Percentiles rank a stretch among this genome's conserved stretches.
These are phyloP conservation scores for Cossypha heuglini DNA, from an alignment of 2,797 vertebrate genomes.

Conservation along the genomic window DNA sequence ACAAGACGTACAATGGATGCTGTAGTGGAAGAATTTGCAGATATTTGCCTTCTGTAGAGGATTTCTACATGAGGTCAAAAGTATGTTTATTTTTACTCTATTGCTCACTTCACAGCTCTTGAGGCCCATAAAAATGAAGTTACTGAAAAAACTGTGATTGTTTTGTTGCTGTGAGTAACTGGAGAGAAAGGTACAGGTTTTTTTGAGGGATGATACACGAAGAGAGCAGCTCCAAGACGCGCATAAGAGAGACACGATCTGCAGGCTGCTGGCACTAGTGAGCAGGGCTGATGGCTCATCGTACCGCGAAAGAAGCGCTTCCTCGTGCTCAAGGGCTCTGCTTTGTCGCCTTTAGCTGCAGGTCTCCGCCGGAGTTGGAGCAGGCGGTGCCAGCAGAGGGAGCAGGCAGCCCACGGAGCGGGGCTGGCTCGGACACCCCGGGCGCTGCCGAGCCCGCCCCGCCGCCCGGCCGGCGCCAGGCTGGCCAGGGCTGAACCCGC, in stretches of 20 bases:
- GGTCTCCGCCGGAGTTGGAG: not conserved
- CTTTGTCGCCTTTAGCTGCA: rapidly evolving
- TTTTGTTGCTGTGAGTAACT: not conserved
- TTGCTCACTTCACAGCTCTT: not conserved
- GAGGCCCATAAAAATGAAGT: not conserved
- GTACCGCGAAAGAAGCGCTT: rapidly evolving
- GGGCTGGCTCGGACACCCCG: no score
- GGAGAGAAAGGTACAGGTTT: not conserved
- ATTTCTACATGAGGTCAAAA: not conserved
- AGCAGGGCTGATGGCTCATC: not conserved
- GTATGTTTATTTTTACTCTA: not conserved
- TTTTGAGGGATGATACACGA: not conserved
- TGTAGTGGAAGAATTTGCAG: not conserved
- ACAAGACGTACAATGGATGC: rapidly evolving
- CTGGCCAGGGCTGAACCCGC: rapidly evolving
- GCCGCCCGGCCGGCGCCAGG: not conserved
- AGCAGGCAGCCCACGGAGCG: not conserved
- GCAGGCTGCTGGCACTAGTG: rapidly evolving
- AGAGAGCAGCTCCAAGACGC: not conserved
- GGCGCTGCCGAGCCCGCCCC: no score
- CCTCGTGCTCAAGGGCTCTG: not conserved
- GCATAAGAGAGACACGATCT: rapidly evolving
- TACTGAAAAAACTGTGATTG: not conserved
- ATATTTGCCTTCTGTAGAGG: not conserved
- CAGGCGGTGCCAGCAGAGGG: not conserved